A percentile compares a stretch with the other conserved stretches of the same genome.
Conservation (phyloP, 1,140 invertebrate genomes). For the Semibalanus balanoides region DNA sequence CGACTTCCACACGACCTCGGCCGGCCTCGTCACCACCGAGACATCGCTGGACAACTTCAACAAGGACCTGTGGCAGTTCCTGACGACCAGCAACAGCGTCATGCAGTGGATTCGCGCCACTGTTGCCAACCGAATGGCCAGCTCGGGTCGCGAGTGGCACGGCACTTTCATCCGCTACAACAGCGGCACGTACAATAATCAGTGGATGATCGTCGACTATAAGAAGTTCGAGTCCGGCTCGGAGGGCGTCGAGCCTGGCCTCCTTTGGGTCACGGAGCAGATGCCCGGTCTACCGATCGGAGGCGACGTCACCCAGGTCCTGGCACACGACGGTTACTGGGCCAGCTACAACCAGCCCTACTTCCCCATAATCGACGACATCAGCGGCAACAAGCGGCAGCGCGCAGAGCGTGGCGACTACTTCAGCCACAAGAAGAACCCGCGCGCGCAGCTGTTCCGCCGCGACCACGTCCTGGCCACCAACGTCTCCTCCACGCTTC, state of each 20-base stretch:
- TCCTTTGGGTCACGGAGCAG: slow-evolving; percentile 70
- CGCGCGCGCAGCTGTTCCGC: slow-evolving; percentile 47
- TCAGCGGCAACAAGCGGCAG: slow-evolving; percentile 39
- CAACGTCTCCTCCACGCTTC: slow-evolving; percentile 41
- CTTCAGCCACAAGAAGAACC: slow-evolving; percentile 48
- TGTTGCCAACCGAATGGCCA: slow-evolving; percentile 68
- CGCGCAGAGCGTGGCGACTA: slow-evolving; percentile 50
- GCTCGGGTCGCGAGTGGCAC: slow-evolving; percentile 54
- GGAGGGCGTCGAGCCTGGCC: slow-evolving; percentile 15
- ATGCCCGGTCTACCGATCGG: slow-evolving; percentile 46
- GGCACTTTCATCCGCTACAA: slow-evolving; percentile 43
- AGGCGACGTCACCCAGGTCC: slow-evolving; percentile 50
- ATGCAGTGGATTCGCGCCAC: slow-evolving; percentile 64
- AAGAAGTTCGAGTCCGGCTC: slow-evolving; percentile 40
- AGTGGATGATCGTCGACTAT: slow-evolving; percentile 74
- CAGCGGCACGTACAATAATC: slow-evolving; percentile 71
- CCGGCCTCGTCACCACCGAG: slow-evolving; percentile 49
- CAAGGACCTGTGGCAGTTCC: slow-evolving; percentile 39
- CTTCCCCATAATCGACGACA: slow-evolving; percentile 44
- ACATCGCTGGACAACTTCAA: slow-evolving; percentile 61
- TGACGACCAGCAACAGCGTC: slow-evolving; percentile 40
- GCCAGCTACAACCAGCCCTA: slow-evolving; percentile 65
- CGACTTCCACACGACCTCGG: slow-evolving; percentile 61
- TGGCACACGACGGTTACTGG: slow-evolving; percentile 53
- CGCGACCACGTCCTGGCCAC: slow-evolving; percentile 40